Percentiles rank a stretch among this genome's conserved stretches.
These are phyloP conservation scores for Prinia subflava DNA, from an alignment of 2,113 vertebrate genomes.

Conservation along the genomic window DNA sequence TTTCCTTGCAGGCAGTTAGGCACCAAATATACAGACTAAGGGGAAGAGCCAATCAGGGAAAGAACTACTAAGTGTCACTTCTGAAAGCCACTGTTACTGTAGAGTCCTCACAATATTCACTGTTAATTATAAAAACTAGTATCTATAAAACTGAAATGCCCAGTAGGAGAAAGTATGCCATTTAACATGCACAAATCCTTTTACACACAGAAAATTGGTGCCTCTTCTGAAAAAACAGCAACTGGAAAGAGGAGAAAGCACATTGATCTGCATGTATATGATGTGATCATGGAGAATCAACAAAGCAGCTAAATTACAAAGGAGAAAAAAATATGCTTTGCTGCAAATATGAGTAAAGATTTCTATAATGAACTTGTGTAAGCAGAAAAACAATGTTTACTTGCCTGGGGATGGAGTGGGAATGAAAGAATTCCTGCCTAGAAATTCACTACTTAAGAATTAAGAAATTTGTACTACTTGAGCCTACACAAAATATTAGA, in stretches of 20 bases:
- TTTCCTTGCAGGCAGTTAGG: slow-evolving; percentile 39
- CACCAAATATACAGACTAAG: neutral
- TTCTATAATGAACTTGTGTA: neutral
- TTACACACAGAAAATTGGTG: neutral
- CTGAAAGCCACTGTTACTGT: neutral
- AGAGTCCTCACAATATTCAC: neutral
- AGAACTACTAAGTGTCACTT: neutral
- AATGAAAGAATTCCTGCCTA: neutral
- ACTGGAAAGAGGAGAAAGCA: neutral
- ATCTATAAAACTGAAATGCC: slow-evolving; percentile 7
- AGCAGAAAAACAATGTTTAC: neutral
- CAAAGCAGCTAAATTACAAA: slow-evolving; percentile 24
- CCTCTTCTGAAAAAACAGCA: neutral
- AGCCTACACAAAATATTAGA: neutral
- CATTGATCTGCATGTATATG: neutral
- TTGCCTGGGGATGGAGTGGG: neutral
- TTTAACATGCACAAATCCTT: neutral
- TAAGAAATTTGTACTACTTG: neutral
- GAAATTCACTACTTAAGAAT: neutral
- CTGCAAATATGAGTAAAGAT: neutral
- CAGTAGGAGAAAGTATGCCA: slow-evolving; percentile 8
- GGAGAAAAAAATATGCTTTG: neutral
- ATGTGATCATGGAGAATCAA: neutral
- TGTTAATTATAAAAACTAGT: slow-evolving; percentile 38
- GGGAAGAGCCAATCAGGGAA: neutral